phyloP scores from a whole-genome alignment of 2,797 vertebrate species.

The Picus viridis region DNA sequence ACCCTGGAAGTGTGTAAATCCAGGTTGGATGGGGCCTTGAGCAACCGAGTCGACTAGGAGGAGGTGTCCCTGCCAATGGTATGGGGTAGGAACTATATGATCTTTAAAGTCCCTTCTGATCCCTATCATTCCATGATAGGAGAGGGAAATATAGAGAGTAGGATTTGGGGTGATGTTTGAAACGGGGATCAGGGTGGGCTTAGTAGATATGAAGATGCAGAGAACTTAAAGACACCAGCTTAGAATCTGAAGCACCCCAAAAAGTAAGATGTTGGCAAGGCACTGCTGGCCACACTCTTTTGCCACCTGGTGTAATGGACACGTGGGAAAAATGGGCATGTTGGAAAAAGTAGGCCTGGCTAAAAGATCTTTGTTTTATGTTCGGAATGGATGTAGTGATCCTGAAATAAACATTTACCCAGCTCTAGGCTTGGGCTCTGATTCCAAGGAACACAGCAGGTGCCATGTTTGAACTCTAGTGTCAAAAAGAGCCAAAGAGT shows the following conservation, averaged over 20 bases:
- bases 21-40: too few relatives aligned
- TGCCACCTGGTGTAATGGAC: background rate
- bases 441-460: background rate
- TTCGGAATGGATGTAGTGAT: background rate
- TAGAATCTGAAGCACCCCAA: background rate
- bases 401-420: background rate
- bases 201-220: background rate
- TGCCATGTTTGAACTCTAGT: background rate
- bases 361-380: background rate
- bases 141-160: background rate
- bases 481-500: background rate
- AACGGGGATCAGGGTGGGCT: background rate
- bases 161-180: background rate
- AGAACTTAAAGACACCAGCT: background rate
- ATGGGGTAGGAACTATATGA: too few relatives aligned
- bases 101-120: too few relatives aligned
- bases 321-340: background rate
- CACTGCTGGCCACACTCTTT: background rate
- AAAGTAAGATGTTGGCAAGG: background rate
- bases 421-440: background rate
- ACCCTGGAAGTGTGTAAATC: too few relatives aligned
- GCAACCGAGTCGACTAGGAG: too few relatives aligned
- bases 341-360: background rate
- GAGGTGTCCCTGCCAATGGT: too few relatives aligned
- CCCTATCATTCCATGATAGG: too few relatives aligned